A percentile compares a stretch with the other conserved stretches of the same genome.
These are phyloP conservation scores for Erinaceus europaeus DNA, from an alignment of 2,113 vertebrate species.

Conservation along the genomic window DNA sequence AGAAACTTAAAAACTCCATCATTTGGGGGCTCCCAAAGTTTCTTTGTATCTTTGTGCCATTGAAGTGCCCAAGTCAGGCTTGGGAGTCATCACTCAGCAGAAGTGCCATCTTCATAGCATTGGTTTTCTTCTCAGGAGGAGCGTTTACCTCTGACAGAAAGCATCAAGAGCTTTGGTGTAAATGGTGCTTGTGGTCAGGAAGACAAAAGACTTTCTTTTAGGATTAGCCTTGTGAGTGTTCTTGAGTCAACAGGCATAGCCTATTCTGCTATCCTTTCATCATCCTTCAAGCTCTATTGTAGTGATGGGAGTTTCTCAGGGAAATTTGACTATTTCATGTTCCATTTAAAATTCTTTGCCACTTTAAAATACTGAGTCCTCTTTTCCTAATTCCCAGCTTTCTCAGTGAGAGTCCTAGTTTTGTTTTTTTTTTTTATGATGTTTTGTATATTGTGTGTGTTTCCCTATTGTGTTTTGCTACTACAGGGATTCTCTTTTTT, in stretches of 20 bases:
- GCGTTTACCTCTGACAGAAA: not conserved
- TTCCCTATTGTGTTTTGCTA: not conserved
- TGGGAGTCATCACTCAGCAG: not conserved
- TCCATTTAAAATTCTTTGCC: not conserved
- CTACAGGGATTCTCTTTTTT: not conserved
- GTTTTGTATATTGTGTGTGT: not conserved
- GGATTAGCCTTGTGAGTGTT: not conserved
- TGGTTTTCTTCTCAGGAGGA: not conserved
- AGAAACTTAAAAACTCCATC: not conserved
- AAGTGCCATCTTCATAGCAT: not conserved
- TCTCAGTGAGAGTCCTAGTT: not conserved
- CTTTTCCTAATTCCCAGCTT: not conserved
- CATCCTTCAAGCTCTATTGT: not conserved
- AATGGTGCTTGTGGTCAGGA: fast-evolving
- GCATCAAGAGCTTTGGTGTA: not conserved
- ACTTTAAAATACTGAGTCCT: not conserved
- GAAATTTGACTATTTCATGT: not conserved
- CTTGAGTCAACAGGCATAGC: not conserved
- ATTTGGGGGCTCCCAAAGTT: fast-evolving
- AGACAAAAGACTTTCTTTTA: not conserved
- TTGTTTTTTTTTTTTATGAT: not conserved
- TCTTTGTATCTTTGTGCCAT: not conserved
- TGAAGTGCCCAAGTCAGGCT: fast-evolving
- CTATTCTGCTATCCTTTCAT: not conserved
- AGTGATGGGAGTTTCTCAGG: not conserved